A percentile compares a stretch with the other conserved stretches of the same genome.
Evolutionary conservation across 2,888 invertebrate genomes (phyloP).

Genomic region (Eulithis prunata): DNA sequence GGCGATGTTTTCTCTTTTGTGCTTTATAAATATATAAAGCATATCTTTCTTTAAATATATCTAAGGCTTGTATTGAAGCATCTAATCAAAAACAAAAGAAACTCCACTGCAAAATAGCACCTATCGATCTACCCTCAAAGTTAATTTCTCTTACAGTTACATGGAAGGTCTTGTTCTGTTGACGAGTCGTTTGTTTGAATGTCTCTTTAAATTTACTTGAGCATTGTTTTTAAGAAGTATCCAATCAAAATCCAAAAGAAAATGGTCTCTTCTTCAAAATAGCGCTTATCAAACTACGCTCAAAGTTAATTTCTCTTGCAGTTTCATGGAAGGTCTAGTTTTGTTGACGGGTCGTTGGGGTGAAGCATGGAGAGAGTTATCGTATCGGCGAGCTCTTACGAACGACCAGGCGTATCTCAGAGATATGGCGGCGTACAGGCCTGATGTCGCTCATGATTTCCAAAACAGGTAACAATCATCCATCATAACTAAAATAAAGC

Average conservation of each 20-base stretch:
- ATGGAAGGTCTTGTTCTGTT: conserved; percentile 78
- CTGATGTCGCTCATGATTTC: conserved; percentile 73
- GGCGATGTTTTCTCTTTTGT: too few relatives aligned
- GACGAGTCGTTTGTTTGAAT: conserved; percentile 51
- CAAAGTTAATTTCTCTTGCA: conserved; percentile 37
- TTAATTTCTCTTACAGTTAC: conserved; percentile 55
- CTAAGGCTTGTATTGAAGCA: too few relatives aligned
- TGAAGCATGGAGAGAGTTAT: conserved; percentile 75
- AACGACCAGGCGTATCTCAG: conserved; percentile 77
- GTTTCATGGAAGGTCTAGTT: conserved; percentile 80
- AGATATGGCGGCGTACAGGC: conserved; percentile 74
- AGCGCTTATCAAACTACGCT: background rate
- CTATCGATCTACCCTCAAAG: background rate
- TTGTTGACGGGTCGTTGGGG: conserved; percentile 65
- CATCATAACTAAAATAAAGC: too few relatives aligned
- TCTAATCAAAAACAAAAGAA: too few relatives aligned
- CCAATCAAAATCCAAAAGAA: too few relatives aligned
- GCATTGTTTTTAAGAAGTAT: too few relatives aligned
- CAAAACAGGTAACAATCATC: conserved; percentile 57
- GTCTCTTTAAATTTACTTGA: too few relatives aligned
- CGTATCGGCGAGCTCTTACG: conserved; percentile 69
- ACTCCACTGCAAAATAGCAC: too few relatives aligned
- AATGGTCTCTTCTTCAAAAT: too few relatives aligned
- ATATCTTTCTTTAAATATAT: too few relatives aligned
- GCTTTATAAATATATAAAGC: too few relatives aligned